These are phyloP conservation scores for Rapana venosa DNA, from an alignment of 2,888 invertebrate genomes.

Conservation along the genomic window DNA sequence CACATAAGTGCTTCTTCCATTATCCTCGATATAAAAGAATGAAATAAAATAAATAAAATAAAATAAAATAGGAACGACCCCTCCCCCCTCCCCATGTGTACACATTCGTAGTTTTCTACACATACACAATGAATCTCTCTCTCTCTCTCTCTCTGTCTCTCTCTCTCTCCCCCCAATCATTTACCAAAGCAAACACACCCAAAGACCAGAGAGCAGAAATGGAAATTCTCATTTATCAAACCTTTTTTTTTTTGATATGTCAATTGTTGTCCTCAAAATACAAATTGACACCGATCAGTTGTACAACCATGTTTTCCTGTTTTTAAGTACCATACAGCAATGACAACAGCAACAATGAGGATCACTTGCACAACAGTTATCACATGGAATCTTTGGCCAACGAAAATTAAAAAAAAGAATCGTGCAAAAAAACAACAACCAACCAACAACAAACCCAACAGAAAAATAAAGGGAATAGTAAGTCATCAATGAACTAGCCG, in stretches of 20 bases:
- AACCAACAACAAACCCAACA: neutral
- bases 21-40: too few relatives aligned
- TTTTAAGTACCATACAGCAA: neutral
- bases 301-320: conserved; percentile 9
- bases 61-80: too few relatives aligned
- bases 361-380: conserved; percentile 34
- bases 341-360: conserved; percentile 20
- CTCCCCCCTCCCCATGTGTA: too few relatives aligned
- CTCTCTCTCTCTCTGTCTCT: too few relatives aligned
- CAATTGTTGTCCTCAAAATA: conserved; percentile 37
- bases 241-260: conserved; percentile 37
- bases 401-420: neutral
- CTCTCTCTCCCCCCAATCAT: too few relatives aligned
- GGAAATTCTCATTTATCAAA: conserved; percentile 31
- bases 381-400: conserved; percentile 35
- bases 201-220: neutral
- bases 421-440: neutral
- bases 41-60: too few relatives aligned
- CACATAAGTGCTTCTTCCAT: too few relatives aligned
- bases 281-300: conserved; percentile 32
- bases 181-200: neutral
- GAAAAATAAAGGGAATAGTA: neutral
- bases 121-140: neutral
- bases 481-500: neutral
- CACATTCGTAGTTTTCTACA: neutral